A percentile compares a stretch with the other conserved stretches of the same genome.
These are phyloP conservation scores for Dromaius novaehollandiae DNA, from an alignment of 2,113 vertebrate genomes.

Conservation along the genomic window DNA sequence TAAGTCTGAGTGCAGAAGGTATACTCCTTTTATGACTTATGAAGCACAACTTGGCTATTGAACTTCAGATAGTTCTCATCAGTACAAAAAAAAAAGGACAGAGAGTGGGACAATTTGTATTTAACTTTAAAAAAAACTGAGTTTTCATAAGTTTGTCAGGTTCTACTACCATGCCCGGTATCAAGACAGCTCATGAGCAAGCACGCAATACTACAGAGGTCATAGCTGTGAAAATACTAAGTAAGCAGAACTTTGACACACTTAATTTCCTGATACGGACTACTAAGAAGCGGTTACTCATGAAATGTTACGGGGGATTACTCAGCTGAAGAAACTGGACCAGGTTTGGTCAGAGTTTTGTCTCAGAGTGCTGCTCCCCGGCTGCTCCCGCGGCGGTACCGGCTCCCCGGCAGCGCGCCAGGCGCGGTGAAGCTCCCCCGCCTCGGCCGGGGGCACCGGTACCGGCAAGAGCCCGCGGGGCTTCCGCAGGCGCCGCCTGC, in stretches of 20 bases:
- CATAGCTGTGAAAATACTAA: not conserved
- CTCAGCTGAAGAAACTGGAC: too few species aligned
- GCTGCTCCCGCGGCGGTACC: too few species aligned
- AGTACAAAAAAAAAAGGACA: not conserved
- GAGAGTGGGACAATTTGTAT: not conserved
- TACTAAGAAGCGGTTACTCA: not conserved
- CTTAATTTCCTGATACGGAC: not conserved
- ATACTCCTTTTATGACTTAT: not conserved
- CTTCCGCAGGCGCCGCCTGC: too few species aligned
- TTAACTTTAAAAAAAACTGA: not conserved
- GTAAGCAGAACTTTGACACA: not conserved
- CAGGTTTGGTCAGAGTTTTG: too few species aligned
- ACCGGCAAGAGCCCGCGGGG: too few species aligned
- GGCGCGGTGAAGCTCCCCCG: too few species aligned
- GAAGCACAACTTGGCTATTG: not conserved
- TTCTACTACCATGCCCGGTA: not conserved
- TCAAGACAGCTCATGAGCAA: not conserved
- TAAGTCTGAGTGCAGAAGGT: not conserved
- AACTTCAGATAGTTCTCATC: not conserved
- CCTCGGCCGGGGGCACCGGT: too few species aligned
- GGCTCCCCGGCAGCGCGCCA: too few species aligned
- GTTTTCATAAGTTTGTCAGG: not conserved
- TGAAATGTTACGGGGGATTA: not conserved
- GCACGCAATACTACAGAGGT: not conserved
- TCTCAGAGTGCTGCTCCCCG: too few species aligned